Conservation (phyloP, 2,113 vertebrate species). For the Odocoileus hemionus region DNA sequence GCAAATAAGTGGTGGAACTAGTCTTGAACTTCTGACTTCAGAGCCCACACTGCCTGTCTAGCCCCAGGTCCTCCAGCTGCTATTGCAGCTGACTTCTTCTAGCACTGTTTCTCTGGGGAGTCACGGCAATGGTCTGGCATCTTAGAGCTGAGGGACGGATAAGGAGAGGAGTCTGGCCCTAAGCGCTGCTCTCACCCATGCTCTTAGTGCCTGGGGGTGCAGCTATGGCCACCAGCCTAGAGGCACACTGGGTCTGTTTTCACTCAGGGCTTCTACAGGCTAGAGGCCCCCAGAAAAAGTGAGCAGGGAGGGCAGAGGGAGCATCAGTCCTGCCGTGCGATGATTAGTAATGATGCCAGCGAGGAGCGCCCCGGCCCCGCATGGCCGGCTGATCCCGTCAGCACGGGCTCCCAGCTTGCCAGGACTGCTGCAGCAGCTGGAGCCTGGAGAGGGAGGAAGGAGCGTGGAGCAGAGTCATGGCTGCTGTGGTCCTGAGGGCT, state of each 20-base stretch:
- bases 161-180: neutral
- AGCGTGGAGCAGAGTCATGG: rapidly evolving
- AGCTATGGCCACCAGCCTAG: neutral
- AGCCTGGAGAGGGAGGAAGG: neutral
- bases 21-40: neutral
- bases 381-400: neutral
- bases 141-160: neutral
- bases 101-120: neutral
- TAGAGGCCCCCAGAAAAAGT: neutral
- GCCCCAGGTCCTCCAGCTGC: neutral
- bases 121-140: neutral
- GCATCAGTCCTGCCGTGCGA: rapidly evolving
- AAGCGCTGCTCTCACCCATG: neutral
- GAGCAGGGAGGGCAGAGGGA: neutral
- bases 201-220: neutral
- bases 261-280: neutral
- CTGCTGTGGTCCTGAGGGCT: too few relatives aligned
- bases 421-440: neutral
- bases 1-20: neutral
- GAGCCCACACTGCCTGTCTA: neutral
- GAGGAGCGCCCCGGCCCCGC: neutral
- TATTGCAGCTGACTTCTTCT: neutral
- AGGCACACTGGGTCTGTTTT: neutral
- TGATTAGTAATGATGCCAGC: neutral
- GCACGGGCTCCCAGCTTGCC: neutral